These are phyloP conservation scores for Hylaeus volcanicus DNA, from an alignment of 1,140 invertebrate species.

Conservation along the genomic window DNA sequence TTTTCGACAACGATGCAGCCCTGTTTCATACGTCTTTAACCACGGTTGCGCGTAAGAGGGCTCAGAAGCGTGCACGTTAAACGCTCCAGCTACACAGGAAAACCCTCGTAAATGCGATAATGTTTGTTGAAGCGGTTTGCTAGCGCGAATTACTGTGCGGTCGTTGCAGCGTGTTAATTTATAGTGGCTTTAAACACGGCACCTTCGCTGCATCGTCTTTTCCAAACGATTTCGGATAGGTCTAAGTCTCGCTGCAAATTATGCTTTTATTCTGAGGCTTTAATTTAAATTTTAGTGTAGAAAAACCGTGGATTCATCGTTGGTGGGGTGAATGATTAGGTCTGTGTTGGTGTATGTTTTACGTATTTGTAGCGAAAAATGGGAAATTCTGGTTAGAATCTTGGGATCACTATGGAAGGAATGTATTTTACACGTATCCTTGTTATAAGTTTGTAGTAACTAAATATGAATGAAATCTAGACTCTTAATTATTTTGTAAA, in stretches of 20 bases:
- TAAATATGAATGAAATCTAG: no score
- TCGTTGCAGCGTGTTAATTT: conserved; percentile 15
- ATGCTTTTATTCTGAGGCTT: not conserved
- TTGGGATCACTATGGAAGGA: no score
- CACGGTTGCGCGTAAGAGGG: not conserved
- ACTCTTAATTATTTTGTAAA: no score
- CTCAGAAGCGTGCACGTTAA: not conserved
- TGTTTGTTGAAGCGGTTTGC: conserved; percentile 3
- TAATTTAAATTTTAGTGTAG: not conserved
- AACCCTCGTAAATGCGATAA: conserved; percentile 22
- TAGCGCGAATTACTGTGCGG: not conserved
- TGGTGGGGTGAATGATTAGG: no score
- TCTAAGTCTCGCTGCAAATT: not conserved
- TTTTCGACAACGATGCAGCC: not conserved
- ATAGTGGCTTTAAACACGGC: not conserved
- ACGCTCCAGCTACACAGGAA: not conserved
- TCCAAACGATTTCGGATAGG: not conserved
- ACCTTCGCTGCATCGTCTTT: not conserved
- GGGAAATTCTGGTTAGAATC: no score
- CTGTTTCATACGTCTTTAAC: conserved; percentile 4
- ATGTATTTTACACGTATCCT: no score
- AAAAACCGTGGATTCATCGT: no score
- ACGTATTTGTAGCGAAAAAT: no score
- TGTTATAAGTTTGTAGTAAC: no score
- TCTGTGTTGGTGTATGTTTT: no score